phyloP scores from a whole-genome alignment of 2,888 invertebrate genomes.

The Augochlorella aurata region DNA sequence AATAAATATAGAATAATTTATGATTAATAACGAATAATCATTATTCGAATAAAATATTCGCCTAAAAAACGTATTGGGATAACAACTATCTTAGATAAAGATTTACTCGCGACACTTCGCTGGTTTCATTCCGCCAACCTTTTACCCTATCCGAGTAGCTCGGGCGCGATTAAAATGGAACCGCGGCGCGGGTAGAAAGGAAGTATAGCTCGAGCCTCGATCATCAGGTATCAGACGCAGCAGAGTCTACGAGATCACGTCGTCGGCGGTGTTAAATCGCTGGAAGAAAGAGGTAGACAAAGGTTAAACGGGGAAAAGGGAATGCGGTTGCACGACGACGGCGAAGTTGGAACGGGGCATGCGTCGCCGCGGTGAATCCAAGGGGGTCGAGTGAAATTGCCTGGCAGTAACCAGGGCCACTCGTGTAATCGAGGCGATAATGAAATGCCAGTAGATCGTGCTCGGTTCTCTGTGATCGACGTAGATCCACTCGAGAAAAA shows the following conservation, averaged over 20 bases:
- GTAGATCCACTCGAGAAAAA: conserved; percentile 39
- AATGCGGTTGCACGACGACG: neutral
- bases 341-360: conserved; percentile 5
- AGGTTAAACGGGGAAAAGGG: conserved; percentile 33
- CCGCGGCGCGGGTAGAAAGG: too few species aligned
- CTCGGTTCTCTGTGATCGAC: conserved; percentile 35
- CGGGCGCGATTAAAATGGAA: neutral
- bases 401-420: conserved; percentile 51
- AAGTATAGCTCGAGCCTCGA: neutral
- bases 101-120: too few species aligned
- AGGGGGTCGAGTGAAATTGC: conserved; percentile 58
- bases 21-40: too few species aligned
- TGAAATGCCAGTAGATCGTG: conserved; percentile 47
- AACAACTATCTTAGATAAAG: too few species aligned
- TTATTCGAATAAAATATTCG: too few species aligned
- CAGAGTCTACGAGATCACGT: conserved; percentile 22
- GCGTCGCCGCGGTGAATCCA: conserved; percentile 40
- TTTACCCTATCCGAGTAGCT: neutral
- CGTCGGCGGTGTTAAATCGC: conserved; percentile 21
- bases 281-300: conserved; percentile 41
- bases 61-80: too few species aligned
- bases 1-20: too few species aligned
- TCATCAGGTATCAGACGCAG: conserved; percentile 9
- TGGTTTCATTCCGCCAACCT: too few species aligned
- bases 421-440: conserved; percentile 56